phyloP scores from a whole-genome alignment of 1,140 invertebrate genomes.

The Musca domestica region DNA sequence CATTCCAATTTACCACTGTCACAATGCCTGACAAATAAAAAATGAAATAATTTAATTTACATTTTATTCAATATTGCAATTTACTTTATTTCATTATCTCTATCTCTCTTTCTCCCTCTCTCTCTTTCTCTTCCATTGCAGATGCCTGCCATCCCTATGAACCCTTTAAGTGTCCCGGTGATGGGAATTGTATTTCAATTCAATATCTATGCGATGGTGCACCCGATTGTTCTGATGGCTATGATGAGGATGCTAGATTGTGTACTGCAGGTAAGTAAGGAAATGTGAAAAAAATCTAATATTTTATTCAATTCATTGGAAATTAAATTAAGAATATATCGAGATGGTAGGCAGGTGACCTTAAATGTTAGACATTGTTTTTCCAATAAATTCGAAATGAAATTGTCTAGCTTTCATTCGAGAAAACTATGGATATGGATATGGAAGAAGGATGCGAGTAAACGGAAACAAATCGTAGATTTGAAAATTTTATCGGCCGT shows the following conservation, averaged over 20 bases:
- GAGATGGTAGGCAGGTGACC: no score
- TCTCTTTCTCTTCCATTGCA: conserved; percentile 49
- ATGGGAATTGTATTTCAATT: conserved; percentile 89
- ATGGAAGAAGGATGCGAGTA: no score
- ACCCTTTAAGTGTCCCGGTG: conserved; percentile 92
- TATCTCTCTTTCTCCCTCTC: neutral
- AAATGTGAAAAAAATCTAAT: neutral
- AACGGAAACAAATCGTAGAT: no score
- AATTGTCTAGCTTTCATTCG: no score
- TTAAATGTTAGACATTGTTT: no score
- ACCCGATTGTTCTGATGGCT: conserved; percentile 87
- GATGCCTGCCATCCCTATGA: conserved; percentile 83
- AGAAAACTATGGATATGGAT: no score
- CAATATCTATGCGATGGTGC: conserved; percentile 93
- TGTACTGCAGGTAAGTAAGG: conserved; percentile 82
- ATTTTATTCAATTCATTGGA: no score
- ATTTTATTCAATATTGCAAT: neutral
- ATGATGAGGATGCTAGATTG: conserved; percentile 79
- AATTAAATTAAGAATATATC: no score
- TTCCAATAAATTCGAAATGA: no score
- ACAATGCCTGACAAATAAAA: neutral
- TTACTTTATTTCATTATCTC: neutral
- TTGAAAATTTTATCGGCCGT: no score
- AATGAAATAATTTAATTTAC: neutral
- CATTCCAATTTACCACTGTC: neutral